Conservation (phyloP, 2,888 invertebrate species). For the Agriopis marginaria region DNA sequence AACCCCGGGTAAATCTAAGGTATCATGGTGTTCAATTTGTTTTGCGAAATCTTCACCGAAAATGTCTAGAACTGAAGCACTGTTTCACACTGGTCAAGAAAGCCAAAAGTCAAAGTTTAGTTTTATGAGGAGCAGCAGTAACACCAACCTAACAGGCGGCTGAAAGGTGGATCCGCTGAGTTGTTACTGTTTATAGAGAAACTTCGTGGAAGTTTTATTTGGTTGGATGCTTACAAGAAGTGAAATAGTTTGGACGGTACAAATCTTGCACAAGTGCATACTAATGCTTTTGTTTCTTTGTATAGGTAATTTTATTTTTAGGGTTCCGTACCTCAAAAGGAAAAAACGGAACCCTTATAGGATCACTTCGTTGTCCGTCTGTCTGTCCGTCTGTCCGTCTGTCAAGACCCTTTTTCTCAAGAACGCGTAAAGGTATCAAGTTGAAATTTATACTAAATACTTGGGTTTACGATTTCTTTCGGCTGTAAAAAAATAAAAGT, state of each 20-base stretch:
- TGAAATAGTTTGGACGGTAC: neutral
- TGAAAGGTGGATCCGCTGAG: constrained; percentile 1
- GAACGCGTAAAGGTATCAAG: no score
- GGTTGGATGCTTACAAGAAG: neutral
- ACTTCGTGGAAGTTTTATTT: neutral
- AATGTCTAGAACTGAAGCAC: neutral
- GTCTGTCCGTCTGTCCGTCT: no score
- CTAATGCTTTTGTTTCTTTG: neutral
- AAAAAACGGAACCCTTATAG: no score
- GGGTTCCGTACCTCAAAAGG: no score
- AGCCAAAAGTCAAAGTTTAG: constrained; percentile 7
- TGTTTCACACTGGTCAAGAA: neutral
- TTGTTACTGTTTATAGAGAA: neutral
- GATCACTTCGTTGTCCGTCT: no score
- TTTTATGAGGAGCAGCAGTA: constrained; percentile 13
- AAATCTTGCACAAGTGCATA: neutral
- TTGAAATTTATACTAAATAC: no score
- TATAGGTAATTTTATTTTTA: no score
- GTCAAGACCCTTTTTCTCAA: no score
- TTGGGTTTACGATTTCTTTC: no score
- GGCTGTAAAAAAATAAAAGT: no score
- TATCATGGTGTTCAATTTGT: no score
- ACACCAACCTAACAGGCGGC: constrained; percentile 1
- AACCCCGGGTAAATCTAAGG: no score
- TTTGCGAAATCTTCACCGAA: neutral